Conservation (phyloP, 2,113 vertebrate species). For the Heterotilapia buettikoferi region DNA sequence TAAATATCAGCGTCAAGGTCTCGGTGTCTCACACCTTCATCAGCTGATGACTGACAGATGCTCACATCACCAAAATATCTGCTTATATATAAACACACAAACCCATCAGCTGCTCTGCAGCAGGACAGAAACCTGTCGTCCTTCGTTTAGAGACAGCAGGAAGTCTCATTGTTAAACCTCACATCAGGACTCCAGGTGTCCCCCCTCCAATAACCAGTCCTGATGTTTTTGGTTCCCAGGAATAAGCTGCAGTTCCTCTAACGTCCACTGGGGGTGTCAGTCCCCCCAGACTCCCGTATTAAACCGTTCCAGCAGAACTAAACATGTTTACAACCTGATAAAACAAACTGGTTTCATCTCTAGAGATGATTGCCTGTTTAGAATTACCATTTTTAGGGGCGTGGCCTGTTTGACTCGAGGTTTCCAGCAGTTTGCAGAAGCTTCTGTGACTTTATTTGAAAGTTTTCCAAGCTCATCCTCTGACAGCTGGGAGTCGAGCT, state of each 20-base stretch:
- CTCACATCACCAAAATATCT: not conserved
- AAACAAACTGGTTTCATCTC: rapidly evolving
- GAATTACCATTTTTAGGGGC: not conserved
- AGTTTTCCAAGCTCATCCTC: not conserved
- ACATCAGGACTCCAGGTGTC: not conserved
- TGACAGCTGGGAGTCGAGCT: not conserved
- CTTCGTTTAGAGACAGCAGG: not conserved
- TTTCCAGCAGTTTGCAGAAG: not conserved
- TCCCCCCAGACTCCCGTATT: rapidly evolving
- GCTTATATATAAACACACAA: not conserved
- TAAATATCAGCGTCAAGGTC: conserved; percentile 1
- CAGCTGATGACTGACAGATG: not conserved
- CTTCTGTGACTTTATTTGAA: not conserved
- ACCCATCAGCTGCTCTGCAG: not conserved
- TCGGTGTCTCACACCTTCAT: not conserved
- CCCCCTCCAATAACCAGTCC: not conserved
- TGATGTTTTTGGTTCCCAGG: not conserved
- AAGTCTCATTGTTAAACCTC: not conserved
- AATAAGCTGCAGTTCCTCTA: not conserved
- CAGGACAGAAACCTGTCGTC: not conserved
- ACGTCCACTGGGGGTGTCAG: not conserved
- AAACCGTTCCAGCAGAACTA: not conserved
- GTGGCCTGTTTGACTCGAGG: not conserved
- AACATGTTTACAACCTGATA: not conserved
- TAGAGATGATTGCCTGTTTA: not conserved